These are phyloP conservation scores for Chrysolina haemoptera DNA, from an alignment of 2,888 invertebrate genomes.

Conservation along the genomic window DNA sequence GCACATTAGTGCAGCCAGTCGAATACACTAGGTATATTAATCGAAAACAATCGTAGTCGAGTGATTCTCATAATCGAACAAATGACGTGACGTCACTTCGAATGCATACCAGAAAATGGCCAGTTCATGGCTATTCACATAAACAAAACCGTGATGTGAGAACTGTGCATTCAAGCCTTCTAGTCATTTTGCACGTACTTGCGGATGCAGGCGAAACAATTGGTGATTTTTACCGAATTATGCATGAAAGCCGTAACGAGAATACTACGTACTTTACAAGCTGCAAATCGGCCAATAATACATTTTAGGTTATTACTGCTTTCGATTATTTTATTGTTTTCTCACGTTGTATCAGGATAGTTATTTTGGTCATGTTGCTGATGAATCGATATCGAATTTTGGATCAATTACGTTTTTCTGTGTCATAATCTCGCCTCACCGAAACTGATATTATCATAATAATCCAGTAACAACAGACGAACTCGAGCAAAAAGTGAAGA, in stretches of 20 bases:
- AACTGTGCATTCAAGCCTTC: conserved; percentile 15
- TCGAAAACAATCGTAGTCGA: background rate
- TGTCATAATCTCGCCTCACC: no score
- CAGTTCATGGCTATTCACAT: conserved; percentile 24
- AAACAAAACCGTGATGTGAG: conserved; percentile 30
- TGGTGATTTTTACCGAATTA: conserved; percentile 20
- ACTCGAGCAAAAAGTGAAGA: no score
- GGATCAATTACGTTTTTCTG: no score
- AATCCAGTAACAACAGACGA: no score
- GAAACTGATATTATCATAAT: no score
- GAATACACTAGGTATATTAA: no score
- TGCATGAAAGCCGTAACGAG: conserved; percentile 23
- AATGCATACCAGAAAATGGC: conserved; percentile 26
- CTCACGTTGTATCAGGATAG: background rate
- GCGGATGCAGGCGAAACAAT: conserved; percentile 26
- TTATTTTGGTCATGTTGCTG: no score
- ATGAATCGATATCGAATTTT: no score
- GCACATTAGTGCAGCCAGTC: no score
- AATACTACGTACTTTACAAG: conserved; percentile 25
- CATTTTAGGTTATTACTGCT: background rate
- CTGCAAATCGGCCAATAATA: conserved; percentile 24
- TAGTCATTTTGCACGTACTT: conserved; percentile 27
- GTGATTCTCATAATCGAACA: background rate
- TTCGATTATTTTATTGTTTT: background rate
- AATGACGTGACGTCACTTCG: conserved; percentile 1